Evolutionary conservation across 2,888 invertebrate species (phyloP).

Genomic region (Mechanitis mazaeus): DNA sequence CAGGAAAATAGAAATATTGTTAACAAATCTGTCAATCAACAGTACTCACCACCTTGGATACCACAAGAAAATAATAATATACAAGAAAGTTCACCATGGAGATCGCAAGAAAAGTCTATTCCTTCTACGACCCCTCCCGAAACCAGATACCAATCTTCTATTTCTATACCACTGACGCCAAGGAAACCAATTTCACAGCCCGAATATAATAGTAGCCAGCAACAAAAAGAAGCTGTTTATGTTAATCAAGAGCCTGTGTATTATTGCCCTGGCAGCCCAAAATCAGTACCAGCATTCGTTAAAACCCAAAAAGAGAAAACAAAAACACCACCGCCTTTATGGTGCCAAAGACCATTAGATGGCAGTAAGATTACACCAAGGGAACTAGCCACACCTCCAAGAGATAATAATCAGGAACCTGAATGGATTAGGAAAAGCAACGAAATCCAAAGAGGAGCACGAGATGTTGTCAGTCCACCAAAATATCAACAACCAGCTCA

Average conservation of each 20-base stretch:
- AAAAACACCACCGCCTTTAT: constrained; percentile 68
- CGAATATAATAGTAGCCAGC: constrained; percentile 48
- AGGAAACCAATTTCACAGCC: constrained; percentile 54
- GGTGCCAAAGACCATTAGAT: constrained; percentile 65
- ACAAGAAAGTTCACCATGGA: constrained; percentile 50
- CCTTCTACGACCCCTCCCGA: constrained; percentile 47
- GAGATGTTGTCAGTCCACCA: constrained; percentile 65
- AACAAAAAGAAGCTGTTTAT: constrained; percentile 64
- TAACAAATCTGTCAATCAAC: constrained; percentile 37
- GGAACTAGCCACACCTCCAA: constrained; percentile 62
- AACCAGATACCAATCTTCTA: constrained; percentile 66
- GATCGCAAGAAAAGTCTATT: constrained; percentile 42
- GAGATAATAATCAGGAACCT: constrained; percentile 60
- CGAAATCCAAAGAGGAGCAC: constrained; percentile 57
- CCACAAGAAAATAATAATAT: constrained; percentile 53
- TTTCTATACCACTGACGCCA: constrained; percentile 69
- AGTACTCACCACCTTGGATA: constrained; percentile 55
- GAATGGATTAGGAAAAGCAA: constrained; percentile 69
- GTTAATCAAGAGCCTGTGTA: constrained; percentile 68
- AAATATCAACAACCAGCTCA: constrained; percentile 62
- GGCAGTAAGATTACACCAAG: constrained; percentile 55
- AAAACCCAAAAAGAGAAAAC: constrained; percentile 71
- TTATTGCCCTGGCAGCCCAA: constrained; percentile 67
- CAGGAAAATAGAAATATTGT: constrained; percentile 46
- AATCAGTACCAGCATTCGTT: constrained; percentile 67